Percentiles rank a stretch among this genome's conserved stretches.
Evolutionary conservation across 2,113 vertebrate species (phyloP).

Genomic region (Phalacrocorax aristotelis): DNA sequence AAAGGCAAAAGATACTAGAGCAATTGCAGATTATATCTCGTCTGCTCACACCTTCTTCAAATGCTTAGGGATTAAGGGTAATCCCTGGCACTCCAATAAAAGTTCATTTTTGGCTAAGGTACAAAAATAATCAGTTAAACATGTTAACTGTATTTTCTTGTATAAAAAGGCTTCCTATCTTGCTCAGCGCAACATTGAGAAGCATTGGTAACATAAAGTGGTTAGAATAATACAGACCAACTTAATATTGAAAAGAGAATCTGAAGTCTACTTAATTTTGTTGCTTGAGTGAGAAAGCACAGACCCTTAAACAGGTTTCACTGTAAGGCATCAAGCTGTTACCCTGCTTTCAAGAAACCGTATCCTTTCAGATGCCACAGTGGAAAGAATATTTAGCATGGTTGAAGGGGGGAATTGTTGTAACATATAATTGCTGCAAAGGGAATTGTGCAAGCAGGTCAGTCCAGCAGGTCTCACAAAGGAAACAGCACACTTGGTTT

Average conservation of each 20-base stretch:
- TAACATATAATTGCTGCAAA: neutral
- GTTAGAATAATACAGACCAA: neutral
- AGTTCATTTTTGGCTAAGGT: neutral
- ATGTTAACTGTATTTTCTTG: neutral
- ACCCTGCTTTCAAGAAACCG: neutral
- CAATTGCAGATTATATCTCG: neutral
- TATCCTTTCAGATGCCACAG: neutral
- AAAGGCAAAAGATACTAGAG: neutral
- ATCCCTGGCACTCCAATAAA: neutral
- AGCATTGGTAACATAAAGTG: neutral
- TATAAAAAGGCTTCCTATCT: neutral
- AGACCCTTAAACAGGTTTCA: neutral
- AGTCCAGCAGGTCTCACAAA: neutral
- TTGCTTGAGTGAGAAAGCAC: neutral
- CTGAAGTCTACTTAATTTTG: neutral
- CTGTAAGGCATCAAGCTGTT: neutral
- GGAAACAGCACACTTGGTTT: neutral
- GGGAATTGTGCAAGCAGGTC: neutral
- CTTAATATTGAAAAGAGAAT: neutral
- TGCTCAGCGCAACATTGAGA: neutral
- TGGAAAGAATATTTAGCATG: neutral
- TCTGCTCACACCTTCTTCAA: neutral
- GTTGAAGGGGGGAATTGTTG: neutral
- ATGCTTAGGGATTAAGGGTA: neutral
- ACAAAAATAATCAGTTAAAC: neutral